Evolutionary conservation across 2,888 invertebrate species (phyloP).

Genomic region (Scotopteryx bipunctaria): DNA sequence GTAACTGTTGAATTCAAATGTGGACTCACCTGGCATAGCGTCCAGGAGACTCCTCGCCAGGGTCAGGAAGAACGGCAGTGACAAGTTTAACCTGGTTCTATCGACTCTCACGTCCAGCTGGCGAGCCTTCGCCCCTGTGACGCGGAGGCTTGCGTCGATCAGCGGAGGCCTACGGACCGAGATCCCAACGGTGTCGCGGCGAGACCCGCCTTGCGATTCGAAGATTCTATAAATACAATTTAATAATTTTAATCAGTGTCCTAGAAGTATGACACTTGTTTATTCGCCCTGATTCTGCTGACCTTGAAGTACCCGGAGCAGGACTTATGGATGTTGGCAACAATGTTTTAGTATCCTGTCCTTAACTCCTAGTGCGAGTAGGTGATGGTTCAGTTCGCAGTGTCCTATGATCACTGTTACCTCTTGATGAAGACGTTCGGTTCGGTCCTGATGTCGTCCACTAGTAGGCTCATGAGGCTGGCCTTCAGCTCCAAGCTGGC

Average conservation of each 20-base stretch:
- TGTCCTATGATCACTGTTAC: no score
- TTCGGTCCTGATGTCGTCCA: conserved; percentile 89
- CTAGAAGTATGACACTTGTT: no score
- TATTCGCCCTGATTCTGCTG: background rate
- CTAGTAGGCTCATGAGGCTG: conserved; percentile 86
- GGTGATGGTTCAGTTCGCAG: no score
- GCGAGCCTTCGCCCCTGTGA: conserved; percentile 84
- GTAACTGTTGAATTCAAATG: no score
- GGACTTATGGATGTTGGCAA: no score
- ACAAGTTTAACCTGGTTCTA: conserved; percentile 87
- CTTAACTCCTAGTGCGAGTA: no score
- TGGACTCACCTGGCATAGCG: conserved; percentile 83
- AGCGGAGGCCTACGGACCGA: conserved; percentile 88
- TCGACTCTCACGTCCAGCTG: conserved; percentile 89
- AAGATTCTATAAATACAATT: conserved; percentile 85
- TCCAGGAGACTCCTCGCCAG: conserved; percentile 85
- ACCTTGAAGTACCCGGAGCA: no score
- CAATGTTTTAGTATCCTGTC: no score
- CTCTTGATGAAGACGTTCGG: conserved; percentile 83
- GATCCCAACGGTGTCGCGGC: conserved; percentile 81
- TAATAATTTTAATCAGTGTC: no score
- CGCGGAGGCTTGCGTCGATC: conserved; percentile 86
- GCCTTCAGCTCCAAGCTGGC: conserved; percentile 87
- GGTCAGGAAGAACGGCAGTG: conserved; percentile 87
- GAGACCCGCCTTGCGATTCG: conserved; percentile 85